A percentile compares a stretch with the other conserved stretches of the same genome.
Conservation (phyloP, 2,113 vertebrate species). For the Siphamia tubifer region DNA sequence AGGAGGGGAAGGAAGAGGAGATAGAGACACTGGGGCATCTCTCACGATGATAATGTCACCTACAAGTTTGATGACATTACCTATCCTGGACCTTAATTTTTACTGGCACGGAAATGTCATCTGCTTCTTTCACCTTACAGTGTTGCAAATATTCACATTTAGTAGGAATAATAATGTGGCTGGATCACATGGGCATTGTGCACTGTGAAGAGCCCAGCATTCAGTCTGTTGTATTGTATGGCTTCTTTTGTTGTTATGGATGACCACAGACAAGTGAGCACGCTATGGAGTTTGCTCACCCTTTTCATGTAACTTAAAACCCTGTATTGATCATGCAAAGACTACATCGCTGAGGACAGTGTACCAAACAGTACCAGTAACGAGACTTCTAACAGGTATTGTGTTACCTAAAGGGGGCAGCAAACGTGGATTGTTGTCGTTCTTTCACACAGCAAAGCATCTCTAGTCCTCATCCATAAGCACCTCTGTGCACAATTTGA, state of each 20-base stretch:
- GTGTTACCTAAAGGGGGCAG: slow-evolving; percentile 66
- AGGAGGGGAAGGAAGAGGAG: slow-evolving; percentile 26
- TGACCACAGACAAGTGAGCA: slow-evolving; percentile 59
- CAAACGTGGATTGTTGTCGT: slow-evolving; percentile 56
- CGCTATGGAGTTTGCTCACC: slow-evolving; percentile 64
- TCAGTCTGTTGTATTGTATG: slow-evolving; percentile 51
- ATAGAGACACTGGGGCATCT: slow-evolving; percentile 29
- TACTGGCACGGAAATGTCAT: slow-evolving; percentile 64
- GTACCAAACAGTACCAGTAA: slow-evolving; percentile 31
- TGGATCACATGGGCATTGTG: slow-evolving; percentile 40
- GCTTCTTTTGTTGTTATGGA: slow-evolving; percentile 64
- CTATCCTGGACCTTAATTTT: slow-evolving; percentile 25
- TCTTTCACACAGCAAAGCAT: slow-evolving; percentile 51
- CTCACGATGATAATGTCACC: slow-evolving; percentile 59
- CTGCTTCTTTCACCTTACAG: slow-evolving; percentile 56
- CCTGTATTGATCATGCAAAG: slow-evolving; percentile 46
- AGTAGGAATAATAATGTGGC: slow-evolving; percentile 34
- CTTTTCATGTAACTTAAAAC: slow-evolving; percentile 62
- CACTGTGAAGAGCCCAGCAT: slow-evolving; percentile 42
- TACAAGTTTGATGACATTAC: slow-evolving; percentile 54
- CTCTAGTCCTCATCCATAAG: slow-evolving; percentile 60
- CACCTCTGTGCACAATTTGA: slow-evolving; percentile 36
- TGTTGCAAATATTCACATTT: slow-evolving; percentile 34
- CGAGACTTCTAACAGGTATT: slow-evolving; percentile 30
- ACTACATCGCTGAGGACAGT: slow-evolving; percentile 35